Evolutionary conservation across 2,113 vertebrate species (phyloP).

Genomic region (Myodes glareolus): DNA sequence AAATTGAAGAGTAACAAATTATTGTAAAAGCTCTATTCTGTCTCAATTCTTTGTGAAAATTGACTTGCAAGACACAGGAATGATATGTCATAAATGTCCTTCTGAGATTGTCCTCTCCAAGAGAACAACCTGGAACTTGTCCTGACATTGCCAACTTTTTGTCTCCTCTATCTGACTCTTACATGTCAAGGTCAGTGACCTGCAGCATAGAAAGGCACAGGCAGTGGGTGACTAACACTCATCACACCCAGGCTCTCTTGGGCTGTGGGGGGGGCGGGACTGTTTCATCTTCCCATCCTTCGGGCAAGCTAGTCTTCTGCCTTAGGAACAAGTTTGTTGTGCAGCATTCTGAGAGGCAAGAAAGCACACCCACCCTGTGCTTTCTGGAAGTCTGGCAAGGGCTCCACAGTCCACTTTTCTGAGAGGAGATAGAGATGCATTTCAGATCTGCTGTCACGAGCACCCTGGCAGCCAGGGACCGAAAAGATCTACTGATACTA

Average conservation of each 20-base stretch:
- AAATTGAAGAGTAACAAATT: slow-evolving; percentile 21
- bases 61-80: not conserved
- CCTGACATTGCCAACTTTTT: not conserved
- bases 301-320: not conserved
- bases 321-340: not conserved
- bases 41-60: not conserved
- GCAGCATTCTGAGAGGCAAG: not conserved
- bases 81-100: not conserved
- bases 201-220: fast-evolving
- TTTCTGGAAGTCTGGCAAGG: not conserved
- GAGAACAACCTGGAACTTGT: not conserved
- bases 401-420: not conserved
- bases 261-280: not conserved
- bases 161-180: fast-evolving
- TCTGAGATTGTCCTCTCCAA: not conserved
- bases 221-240: fast-evolving
- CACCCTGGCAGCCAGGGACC: not conserved
- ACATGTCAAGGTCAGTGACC: not conserved
- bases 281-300: not conserved
- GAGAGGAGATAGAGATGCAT: not conserved
- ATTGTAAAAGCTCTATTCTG: slow-evolving; percentile 26
- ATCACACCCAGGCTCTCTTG: not conserved
- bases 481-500: not conserved
- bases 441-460: not conserved
- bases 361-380: fast-evolving